phyloP scores from a whole-genome alignment of 1,140 invertebrate species.

The Eriosoma lanigerum region DNA sequence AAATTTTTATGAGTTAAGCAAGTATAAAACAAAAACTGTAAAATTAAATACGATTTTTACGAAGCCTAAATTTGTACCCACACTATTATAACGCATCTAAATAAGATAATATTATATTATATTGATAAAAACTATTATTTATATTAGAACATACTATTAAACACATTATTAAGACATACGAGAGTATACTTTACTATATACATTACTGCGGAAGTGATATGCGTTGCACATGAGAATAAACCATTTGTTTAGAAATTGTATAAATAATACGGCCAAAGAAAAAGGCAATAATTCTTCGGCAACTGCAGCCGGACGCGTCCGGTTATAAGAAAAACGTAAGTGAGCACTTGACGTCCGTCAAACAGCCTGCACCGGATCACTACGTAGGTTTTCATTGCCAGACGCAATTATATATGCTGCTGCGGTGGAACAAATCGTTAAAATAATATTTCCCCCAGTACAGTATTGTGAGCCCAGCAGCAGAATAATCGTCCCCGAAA shows the following conservation, averaged over 20 bases:
- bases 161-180: too few species aligned
- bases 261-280: background rate
- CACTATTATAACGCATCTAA: too few species aligned
- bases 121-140: too few species aligned
- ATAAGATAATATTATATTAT: too few species aligned
- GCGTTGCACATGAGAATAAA: background rate
- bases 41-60: background rate
- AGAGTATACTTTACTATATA: background rate
- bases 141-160: too few species aligned
- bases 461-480: too few species aligned
- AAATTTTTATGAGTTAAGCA: background rate
- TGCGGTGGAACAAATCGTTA: background rate
- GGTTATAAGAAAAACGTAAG: background rate
- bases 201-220: background rate
- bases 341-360: constrained; percentile 9
- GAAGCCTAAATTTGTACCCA: too few species aligned
- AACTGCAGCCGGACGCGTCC: background rate
- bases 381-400: constrained; percentile 1
- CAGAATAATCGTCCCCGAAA: too few species aligned
- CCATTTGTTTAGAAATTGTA: background rate
- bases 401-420: background rate
- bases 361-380: background rate
- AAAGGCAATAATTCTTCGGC: background rate
- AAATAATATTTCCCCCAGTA: background rate
- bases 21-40: background rate